Evolutionary conservation across 2,888 invertebrate species (phyloP).

Genomic region (Coleophora deauratella): DNA sequence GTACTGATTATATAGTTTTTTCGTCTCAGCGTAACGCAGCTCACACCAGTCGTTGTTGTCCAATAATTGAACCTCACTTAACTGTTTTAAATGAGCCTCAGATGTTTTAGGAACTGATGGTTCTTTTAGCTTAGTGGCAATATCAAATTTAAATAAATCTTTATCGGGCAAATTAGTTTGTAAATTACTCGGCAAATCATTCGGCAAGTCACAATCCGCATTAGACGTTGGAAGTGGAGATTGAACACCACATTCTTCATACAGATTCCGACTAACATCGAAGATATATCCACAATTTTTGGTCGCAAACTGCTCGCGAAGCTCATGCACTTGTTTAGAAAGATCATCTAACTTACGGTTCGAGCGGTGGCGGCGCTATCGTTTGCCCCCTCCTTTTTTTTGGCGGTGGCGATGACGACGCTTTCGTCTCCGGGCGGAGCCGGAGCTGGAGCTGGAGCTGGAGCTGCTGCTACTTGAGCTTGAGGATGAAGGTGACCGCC

Average conservation of each 20-base stretch:
- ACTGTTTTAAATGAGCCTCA: not conserved
- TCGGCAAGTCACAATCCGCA: not conserved
- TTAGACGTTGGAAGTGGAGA: not conserved
- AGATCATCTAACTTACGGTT: not conserved
- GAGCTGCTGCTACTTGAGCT: too few relatives aligned
- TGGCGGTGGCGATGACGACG: not conserved
- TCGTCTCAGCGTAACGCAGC: not conserved
- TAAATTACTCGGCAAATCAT: not conserved
- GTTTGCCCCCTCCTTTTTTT: not conserved
- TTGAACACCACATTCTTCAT: not conserved
- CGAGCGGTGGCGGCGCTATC: not conserved
- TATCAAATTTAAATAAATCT: too few relatives aligned
- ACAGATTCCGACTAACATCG: not conserved
- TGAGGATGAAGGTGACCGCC: too few relatives aligned
- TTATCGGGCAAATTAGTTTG: too few relatives aligned
- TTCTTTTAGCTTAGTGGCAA: too few relatives aligned
- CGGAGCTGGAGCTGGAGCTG: not conserved
- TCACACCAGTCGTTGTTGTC: not conserved
- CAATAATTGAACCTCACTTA: not conserved
- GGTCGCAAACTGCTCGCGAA: not conserved
- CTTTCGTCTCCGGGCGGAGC: not conserved
- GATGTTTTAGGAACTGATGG: too few relatives aligned
- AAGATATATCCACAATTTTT: too few relatives aligned
- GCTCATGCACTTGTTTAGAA: not conserved
- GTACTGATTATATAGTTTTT: slow-evolving; percentile 2